Evolutionary conservation across 1,140 invertebrate species (phyloP), one percentile per base, ranked within the genome.

Genomic region (Hycleus cichorii): DNA sequence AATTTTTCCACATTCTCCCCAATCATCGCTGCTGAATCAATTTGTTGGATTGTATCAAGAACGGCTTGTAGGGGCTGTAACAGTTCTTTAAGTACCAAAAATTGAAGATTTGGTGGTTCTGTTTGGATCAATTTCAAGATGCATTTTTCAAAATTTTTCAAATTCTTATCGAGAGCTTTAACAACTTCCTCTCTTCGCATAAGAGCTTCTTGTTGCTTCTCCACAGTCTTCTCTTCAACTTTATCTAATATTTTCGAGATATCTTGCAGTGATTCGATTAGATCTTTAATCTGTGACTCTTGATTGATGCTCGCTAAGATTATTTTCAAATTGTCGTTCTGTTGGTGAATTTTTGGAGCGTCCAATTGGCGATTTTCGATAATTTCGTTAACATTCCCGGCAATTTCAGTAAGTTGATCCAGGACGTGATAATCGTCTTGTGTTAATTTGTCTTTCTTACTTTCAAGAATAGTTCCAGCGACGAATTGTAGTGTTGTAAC

Each of bases 211-310:
- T 60, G 54, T 9, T 63, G 49, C 38, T 48, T 40, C n/a, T 44
- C 27, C 1, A 56, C 26, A 40, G 58, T 64, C 56, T 74, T 74
- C 38, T 76, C 62, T 61, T 69, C 72, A 8, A 72, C 57, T 62
- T 77, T 74, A 49, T 75, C 72, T 11, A 75, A 66, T 45, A 69
- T 72, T 59, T 74, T 76, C 26, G 76, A 67, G 40, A 75, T 72
- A 68, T 80, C 76, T 60, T 78, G 72, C 12, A 78, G 59, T 27
- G 76, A 69, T 64, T 80, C 73, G 50, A 72, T 62, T 26, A 71
- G 65, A 52, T 71, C 71, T 62, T 71, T 74, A 6, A 69, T 66
- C 32, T 68, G 65, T 11, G 70, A 74, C 48, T 71, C 72, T 58
- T 69, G 64, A 57, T 72, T 72, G 11, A 73, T 68, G 59, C 69